Conservation (phyloP, 2,113 vertebrate species). For the Motacilla alba region DNA sequence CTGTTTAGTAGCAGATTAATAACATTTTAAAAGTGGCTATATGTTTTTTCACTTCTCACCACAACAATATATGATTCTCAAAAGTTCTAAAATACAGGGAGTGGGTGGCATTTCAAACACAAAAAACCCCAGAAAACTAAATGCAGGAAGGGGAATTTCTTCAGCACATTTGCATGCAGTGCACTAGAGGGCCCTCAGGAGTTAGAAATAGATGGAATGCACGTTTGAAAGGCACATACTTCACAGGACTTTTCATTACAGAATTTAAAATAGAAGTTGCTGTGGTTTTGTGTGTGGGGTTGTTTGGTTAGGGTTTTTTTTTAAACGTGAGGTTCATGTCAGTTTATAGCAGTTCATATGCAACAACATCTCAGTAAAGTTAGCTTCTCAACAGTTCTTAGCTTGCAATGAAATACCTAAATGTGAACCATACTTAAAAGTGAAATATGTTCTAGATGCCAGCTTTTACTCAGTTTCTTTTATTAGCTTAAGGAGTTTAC, state of each 20-base stretch:
- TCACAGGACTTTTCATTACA: slow-evolving; percentile 48
- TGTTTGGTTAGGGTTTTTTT: background rate
- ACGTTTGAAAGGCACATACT: slow-evolving; percentile 50
- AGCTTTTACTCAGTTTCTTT: slow-evolving; percentile 59
- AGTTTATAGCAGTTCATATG: slow-evolving; percentile 19
- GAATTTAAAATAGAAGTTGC: slow-evolving; percentile 69
- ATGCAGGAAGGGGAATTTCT: background rate
- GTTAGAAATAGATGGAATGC: slow-evolving; percentile 59
- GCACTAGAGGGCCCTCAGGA: slow-evolving; percentile 75
- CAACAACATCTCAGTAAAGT: slow-evolving; percentile 6
- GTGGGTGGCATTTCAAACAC: background rate
- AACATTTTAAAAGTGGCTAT: background rate
- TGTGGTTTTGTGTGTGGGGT: background rate
- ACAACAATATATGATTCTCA: background rate
- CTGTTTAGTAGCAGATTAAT: background rate
- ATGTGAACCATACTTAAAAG: slow-evolving; percentile 35
- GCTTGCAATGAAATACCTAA: slow-evolving; percentile 39
- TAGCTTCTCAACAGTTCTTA: slow-evolving; percentile 29
- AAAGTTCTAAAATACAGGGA: background rate
- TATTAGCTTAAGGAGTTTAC: slow-evolving; percentile 52
- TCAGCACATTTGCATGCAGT: slow-evolving; percentile 2
- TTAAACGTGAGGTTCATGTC: background rate
- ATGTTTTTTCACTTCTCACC: background rate
- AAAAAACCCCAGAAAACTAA: background rate
- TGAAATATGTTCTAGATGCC: slow-evolving; percentile 45